Conservation (phyloP, 2,113 vertebrate species). For the Podiceps cristatus region DNA sequence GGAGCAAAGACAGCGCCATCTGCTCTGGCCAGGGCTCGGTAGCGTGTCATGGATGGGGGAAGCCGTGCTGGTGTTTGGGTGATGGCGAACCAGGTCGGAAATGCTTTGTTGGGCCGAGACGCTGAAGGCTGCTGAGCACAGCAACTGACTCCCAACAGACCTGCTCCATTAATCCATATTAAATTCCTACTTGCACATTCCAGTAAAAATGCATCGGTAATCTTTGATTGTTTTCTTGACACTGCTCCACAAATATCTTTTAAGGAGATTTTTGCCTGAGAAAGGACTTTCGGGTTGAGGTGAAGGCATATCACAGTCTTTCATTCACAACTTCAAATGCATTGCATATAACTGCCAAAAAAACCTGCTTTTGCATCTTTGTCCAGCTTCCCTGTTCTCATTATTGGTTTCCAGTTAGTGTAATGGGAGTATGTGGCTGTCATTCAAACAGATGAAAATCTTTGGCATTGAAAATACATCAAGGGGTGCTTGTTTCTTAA, state of each 20-base stretch:
- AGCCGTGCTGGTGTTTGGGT: background rate
- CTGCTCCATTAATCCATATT: background rate
- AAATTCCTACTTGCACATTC: background rate
- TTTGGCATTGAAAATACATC: slow-evolving; percentile 57
- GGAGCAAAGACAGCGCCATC: rapidly evolving
- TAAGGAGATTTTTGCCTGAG: background rate
- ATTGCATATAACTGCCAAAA: background rate
- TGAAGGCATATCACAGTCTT: background rate
- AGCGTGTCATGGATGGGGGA: rapidly evolving
- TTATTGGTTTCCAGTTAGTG: slow-evolving; percentile 25
- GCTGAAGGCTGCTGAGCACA: background rate
- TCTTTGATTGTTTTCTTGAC: background rate
- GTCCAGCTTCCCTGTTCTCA: background rate
- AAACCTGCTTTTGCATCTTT: background rate
- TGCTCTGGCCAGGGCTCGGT: rapidly evolving
- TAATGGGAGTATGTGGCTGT: slow-evolving; percentile 24
- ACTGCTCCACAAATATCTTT: background rate
- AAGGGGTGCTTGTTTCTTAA: slow-evolving; percentile 42
- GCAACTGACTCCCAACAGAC: background rate
- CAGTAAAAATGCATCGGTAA: background rate
- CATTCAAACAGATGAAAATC: slow-evolving; percentile 68
- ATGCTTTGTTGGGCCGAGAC: background rate
- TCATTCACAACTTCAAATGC: slow-evolving; percentile 39
- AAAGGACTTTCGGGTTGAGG: background rate
- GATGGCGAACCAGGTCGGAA: background rate